A percentile compares a stretch with the other conserved stretches of the same genome.
phyloP scores from a whole-genome alignment of 2,797 vertebrate species.

The Propithecus deckenii region DNA sequence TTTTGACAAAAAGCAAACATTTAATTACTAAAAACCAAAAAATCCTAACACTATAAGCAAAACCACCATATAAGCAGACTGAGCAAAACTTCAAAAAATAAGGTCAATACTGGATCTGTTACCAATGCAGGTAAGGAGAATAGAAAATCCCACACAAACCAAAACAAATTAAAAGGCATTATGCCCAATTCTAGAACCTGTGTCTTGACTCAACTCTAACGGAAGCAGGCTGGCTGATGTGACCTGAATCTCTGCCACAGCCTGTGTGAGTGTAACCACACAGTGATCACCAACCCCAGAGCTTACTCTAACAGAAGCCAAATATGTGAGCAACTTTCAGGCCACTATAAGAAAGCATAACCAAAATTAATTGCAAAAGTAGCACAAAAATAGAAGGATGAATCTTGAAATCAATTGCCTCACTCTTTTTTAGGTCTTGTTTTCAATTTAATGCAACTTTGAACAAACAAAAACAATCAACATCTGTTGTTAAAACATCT shows the following conservation, averaged over 20 bases:
- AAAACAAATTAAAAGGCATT: neutral
- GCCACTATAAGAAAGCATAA: neutral
- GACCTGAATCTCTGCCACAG: conserved; percentile 23
- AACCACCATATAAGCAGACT: neutral
- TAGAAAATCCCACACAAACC: conserved; percentile 2
- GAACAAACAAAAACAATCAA: neutral
- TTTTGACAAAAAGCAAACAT: neutral
- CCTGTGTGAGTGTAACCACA: conserved; percentile 41
- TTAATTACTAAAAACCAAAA: neutral
- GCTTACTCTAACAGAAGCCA: neutral
- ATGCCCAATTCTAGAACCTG: neutral
- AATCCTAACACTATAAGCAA: conserved; percentile 29
- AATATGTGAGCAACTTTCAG: conserved; percentile 23
- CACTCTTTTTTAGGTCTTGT: neutral
- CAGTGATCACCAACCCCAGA: neutral
- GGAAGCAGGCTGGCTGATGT: neutral
- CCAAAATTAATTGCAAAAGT: conserved; percentile 3
- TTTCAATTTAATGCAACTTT: conserved; percentile 18
- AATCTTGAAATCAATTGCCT: neutral
- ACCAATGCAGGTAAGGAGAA: neutral
- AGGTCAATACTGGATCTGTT: neutral
- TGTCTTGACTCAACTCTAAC: neutral
- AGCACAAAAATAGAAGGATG: conserved; percentile 18
- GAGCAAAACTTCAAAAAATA: conserved; percentile 1
- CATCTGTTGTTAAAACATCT: neutral